Evolutionary conservation across 2,113 vertebrate genomes (phyloP).

Genomic region (Antigone vipio): DNA sequence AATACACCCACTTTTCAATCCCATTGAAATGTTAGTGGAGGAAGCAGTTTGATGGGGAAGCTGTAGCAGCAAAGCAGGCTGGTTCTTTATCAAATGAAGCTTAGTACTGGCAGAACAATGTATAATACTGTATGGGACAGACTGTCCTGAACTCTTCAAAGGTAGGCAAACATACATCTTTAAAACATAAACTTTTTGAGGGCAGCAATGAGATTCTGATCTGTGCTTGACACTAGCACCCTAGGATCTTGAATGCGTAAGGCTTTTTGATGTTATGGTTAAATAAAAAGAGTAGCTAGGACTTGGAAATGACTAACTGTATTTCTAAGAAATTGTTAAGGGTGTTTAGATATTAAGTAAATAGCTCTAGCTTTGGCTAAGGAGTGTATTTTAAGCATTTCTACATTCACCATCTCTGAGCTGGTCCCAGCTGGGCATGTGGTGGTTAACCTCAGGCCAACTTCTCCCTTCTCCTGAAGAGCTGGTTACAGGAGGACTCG

Average conservation of each 20-base stretch:
- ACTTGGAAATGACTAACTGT: neutral
- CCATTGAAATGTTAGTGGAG: neutral
- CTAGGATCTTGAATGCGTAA: neutral
- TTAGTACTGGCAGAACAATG: neutral
- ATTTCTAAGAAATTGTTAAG: neutral
- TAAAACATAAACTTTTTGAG: neutral
- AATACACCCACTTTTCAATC: neutral
- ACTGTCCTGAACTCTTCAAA: neutral
- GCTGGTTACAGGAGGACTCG: neutral
- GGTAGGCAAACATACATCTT: neutral
- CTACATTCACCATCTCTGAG: neutral
- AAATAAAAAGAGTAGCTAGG: neutral
- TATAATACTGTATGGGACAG: neutral
- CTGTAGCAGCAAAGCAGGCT: neutral
- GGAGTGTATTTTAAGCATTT: neutral
- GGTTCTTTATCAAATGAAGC: neutral
- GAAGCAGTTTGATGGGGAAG: neutral
- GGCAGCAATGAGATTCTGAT: neutral
- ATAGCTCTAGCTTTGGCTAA: neutral
- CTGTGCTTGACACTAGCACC: neutral
- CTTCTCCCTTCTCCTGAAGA: neutral
- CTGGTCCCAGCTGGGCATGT: neutral
- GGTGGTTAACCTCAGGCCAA: conserved; percentile 15
- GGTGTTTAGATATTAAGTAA: neutral
- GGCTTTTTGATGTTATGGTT: neutral